Conservation (phyloP, 2,113 vertebrate genomes). For the Dryoscopus gambensis region DNA sequence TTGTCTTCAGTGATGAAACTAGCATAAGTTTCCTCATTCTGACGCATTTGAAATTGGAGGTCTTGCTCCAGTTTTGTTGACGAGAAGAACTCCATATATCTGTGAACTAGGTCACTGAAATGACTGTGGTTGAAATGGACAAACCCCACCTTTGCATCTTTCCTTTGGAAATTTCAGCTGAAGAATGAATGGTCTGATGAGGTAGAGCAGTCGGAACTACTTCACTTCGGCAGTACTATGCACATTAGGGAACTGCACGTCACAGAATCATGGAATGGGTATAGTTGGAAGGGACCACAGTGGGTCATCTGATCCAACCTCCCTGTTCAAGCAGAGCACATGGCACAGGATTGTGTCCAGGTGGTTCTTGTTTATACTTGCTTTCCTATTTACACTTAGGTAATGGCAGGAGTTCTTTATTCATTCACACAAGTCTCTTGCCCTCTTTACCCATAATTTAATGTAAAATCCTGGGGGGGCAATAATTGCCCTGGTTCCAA, state of each 20-base stretch:
- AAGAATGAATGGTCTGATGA: neutral
- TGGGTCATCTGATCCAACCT: neutral
- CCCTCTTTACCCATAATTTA: neutral
- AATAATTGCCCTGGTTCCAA: neutral
- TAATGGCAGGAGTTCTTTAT: neutral
- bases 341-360: neutral
- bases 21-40: neutral
- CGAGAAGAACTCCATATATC: neutral
- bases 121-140: neutral
- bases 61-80: neutral
- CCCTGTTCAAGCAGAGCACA: neutral
- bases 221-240: neutral
- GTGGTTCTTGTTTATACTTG: neutral
- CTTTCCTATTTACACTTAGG: neutral
- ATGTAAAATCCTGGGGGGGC: neutral
- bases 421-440: neutral
- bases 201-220: rapidly evolving
- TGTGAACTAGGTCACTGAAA: neutral
- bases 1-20: neutral
- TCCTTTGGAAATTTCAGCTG: neutral
- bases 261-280: neutral
- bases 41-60: neutral
- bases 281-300: neutral
- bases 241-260: neutral
- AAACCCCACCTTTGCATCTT: neutral